Evolutionary conservation across 2,113 vertebrate genomes (phyloP).

Genomic region (Oncorhynchus mykiss): DNA sequence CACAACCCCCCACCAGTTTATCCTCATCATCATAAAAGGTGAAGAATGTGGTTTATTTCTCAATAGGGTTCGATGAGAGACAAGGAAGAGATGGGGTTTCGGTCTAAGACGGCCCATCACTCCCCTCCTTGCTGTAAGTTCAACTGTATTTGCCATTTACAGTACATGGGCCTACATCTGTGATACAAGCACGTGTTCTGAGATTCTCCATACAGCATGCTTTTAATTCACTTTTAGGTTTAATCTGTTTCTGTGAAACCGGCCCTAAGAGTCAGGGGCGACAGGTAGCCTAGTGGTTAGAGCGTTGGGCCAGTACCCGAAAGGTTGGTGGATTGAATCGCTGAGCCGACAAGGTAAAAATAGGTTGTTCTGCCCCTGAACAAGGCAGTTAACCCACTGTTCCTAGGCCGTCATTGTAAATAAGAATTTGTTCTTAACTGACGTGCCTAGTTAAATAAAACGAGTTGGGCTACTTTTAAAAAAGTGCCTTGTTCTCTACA

Average conservation of each 20-base stretch:
- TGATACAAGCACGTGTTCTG: neutral
- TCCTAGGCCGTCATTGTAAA: too few species aligned
- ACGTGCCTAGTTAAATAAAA: too few species aligned
- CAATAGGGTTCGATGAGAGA: constrained; percentile 35
- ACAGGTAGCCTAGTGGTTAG: too few species aligned
- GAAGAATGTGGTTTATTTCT: constrained; percentile 62
- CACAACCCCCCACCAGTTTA: constrained; percentile 38
- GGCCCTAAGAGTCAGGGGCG: too few species aligned
- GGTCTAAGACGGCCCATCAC: neutral
- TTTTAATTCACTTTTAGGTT: too few species aligned
- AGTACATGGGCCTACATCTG: neutral
- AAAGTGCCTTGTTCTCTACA: neutral
- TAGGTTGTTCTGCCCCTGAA: too few species aligned
- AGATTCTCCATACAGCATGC: neutral
- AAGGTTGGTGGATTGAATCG: too few species aligned
- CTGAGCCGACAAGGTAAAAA: too few species aligned
- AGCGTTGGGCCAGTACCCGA: too few species aligned
- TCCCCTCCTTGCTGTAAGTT: neutral
- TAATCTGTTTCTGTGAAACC: too few species aligned
- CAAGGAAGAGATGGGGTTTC: neutral
- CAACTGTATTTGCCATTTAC: neutral
- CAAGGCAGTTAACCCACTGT: too few species aligned
- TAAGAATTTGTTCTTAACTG: too few species aligned
- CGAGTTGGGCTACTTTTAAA: neutral
- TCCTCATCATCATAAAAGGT: constrained; percentile 57